Evolutionary conservation across 2,797 vertebrate species (phyloP), one percentile per base, ranked within the genome.

Genomic region (Pangasius mekongensis): DNA sequence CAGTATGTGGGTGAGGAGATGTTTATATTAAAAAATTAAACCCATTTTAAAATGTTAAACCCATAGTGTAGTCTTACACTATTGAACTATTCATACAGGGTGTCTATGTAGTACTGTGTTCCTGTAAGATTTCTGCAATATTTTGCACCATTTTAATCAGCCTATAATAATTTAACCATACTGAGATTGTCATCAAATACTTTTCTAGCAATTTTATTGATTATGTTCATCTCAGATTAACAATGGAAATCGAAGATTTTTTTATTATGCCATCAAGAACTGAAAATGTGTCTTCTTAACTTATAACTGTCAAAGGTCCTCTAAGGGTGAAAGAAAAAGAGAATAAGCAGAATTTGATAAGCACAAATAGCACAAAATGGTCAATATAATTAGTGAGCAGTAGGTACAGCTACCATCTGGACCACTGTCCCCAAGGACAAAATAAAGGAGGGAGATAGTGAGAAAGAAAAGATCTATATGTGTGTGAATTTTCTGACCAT

Each of bases 331-430:
- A 33, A 64, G 6, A 56, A 56, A 43, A 22, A 62, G 22, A 39
- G 54, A 83, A 49, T 60, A 27, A 74, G 27, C 78, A 47, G 52
- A 87, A 74, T 62, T n/a, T 58, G 20, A 18, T 69, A 83, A 84
- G 47, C 67, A 88, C 60, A 73, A 76, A 30, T 22, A 33, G 24
- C 39, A 49, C 39, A 49, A 52, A 84, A 84, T 84, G 14, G 85
- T 69, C 47, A 83, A 43, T 77, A 54, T 86, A 86, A 89, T 83
- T 83, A 89, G 78, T 54, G 58, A 56, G 47, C 88, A 73, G 69
- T 47, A 85, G 20, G 39, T 36, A 84, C 52, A 56, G 71, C 33
- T 84, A 83, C 87, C 78, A 88, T 87, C 78, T 90, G 84, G 78
- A 43, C 80, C 13, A 54, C 54, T 71, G 7, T 78, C 54, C 60